Percentiles rank a stretch among this genome's conserved stretches.
phyloP scores from a whole-genome alignment of 2,113 vertebrate species.

The Onychorhynchus coronatus region DNA sequence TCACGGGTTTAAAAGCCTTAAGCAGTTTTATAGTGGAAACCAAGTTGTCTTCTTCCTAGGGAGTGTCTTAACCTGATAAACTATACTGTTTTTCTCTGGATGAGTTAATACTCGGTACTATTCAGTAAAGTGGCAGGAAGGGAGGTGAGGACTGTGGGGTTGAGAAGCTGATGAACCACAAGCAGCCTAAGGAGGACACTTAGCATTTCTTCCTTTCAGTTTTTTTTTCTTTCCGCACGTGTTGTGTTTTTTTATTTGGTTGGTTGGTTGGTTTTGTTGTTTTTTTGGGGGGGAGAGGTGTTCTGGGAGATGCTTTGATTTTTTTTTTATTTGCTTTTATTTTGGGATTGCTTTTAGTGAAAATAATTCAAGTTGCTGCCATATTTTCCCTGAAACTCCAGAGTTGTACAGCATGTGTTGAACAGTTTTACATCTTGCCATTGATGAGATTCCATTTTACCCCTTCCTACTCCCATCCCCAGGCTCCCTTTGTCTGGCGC shows the following conservation, averaged over 20 bases:
- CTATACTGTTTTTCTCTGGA: not conserved
- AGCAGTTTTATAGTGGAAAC: not conserved
- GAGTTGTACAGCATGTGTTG: not conserved
- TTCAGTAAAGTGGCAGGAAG: not conserved
- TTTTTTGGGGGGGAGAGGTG: too few species aligned
- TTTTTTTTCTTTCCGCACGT: not conserved
- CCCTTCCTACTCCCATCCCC: accelerated
- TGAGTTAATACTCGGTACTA: not conserved
- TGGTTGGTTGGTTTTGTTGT: not conserved
- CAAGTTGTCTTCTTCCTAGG: not conserved
- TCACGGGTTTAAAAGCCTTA: not conserved
- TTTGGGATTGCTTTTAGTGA: not conserved
- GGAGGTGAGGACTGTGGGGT: not conserved
- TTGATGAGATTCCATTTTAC: not conserved
- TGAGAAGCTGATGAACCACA: not conserved
- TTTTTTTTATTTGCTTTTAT: not conserved
- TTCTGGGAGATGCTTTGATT: not conserved
- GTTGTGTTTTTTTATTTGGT: too few species aligned
- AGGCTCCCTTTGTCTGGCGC: accelerated
- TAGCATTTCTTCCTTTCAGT: not conserved
- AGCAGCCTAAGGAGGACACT: not conserved
- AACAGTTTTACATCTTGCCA: not conserved
- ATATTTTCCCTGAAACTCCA: not conserved
- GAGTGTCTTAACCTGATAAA: not conserved
- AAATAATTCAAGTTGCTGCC: not conserved